Evolutionary conservation across 1,140 invertebrate genomes (phyloP).

Genomic region (Atta colombica): DNA sequence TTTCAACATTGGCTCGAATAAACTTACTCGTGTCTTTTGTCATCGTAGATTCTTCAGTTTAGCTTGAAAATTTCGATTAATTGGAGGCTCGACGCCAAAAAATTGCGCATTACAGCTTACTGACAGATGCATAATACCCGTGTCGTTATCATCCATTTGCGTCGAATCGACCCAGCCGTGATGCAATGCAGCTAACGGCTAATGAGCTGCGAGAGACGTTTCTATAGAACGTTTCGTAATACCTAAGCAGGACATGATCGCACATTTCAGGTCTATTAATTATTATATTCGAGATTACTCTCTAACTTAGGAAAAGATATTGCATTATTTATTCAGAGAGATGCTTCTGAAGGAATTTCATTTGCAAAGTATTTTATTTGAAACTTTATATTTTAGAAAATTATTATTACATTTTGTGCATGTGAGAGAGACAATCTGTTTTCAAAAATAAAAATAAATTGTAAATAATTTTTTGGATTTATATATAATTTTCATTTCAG

Average conservation of each 20-base stretch:
- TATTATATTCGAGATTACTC: constrained; percentile 25
- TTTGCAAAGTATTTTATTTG: not conserved
- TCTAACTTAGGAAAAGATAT: not conserved
- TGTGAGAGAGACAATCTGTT: not conserved
- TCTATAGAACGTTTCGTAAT: constrained; percentile 4
- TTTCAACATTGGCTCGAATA: constrained; percentile 14
- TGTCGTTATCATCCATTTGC: constrained; percentile 27
- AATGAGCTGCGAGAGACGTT: constrained; percentile 37
- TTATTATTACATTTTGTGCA: constrained; percentile 5
- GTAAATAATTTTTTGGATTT: not conserved
- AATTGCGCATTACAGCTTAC: constrained; percentile 1
- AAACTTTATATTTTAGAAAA: constrained; percentile 1
- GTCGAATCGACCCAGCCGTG: constrained; percentile 12
- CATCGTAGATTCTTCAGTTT: not conserved
- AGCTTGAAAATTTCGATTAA: not conserved
- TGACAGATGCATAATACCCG: constrained; percentile 39
- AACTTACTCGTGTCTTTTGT: not conserved
- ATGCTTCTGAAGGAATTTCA: not conserved
- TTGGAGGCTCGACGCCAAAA: constrained; percentile 24
- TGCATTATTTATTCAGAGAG: not conserved
- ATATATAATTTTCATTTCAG: not conserved
- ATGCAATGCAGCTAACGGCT: constrained; percentile 17
- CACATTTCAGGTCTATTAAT: constrained; percentile 33
- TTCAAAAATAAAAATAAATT: not conserved
- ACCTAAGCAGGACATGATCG: not conserved